Evolutionary conservation across 2,888 invertebrate genomes (phyloP).

Genomic region (Habroteleia sp.): DNA sequence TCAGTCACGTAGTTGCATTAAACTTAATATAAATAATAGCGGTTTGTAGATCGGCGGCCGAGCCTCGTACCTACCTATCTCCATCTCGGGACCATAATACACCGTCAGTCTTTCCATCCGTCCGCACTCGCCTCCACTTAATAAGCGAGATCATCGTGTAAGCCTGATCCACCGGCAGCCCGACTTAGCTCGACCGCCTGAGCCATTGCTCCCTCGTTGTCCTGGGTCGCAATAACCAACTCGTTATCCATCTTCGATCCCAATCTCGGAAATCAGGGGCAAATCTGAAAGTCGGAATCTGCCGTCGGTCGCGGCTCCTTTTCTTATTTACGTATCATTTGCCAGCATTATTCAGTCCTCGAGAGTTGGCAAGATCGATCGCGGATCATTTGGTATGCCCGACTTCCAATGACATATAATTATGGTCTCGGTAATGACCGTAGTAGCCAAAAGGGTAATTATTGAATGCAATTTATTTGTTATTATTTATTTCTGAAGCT

Average conservation of each 20-base stretch:
- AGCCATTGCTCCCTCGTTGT: constrained; percentile 54
- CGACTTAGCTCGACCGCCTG: constrained; percentile 39
- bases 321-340: constrained; percentile 56
- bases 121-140: constrained; percentile 79
- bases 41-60: constrained; percentile 75
- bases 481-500: constrained; percentile 54
- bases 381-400: constrained; percentile 29
- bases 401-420: constrained; percentile 47
- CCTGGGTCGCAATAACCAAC: constrained; percentile 53
- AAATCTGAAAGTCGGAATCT: constrained; percentile 56
- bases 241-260: constrained; percentile 63
- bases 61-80: constrained; percentile 77
- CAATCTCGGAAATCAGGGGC: constrained; percentile 47
- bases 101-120: constrained; percentile 68
- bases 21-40: constrained; percentile 82
- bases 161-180: constrained; percentile 77
- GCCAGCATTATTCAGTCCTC: constrained; percentile 33
- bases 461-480: constrained; percentile 55
- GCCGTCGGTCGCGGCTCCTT: constrained; percentile 29
- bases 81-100: constrained; percentile 79
- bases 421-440: constrained; percentile 39
- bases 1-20: constrained; percentile 82
- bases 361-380: constrained; percentile 33
- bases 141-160: constrained; percentile 78
- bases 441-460: constrained; percentile 56